Conservation (phyloP, 2,113 vertebrate species). For the Odocoileus hemionus region DNA sequence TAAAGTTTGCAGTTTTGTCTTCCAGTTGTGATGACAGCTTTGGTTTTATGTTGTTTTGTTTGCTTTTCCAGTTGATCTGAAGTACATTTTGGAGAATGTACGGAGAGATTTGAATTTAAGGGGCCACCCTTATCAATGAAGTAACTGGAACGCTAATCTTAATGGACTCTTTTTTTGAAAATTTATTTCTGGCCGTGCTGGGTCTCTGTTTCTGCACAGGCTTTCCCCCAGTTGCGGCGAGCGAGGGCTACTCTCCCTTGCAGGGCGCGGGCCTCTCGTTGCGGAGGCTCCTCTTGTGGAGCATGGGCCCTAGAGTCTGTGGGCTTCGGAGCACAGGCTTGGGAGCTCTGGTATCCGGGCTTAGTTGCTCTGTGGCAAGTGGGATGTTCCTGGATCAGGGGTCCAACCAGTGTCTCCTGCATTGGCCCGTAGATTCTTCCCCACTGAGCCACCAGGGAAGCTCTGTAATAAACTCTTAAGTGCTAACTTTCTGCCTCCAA, state of each 20-base stretch:
- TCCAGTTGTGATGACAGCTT: neutral
- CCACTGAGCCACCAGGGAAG: neutral
- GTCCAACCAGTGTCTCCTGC: neutral
- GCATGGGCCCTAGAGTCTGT: neutral
- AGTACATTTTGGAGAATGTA: neutral
- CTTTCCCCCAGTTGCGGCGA: fast-evolving
- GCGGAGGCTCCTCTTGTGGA: neutral
- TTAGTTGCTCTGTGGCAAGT: neutral
- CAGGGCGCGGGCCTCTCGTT: neutral
- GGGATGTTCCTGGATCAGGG: neutral
- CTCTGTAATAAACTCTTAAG: neutral
- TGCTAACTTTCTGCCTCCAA: neutral
- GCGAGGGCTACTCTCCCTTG: neutral
- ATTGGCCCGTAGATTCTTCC: neutral
- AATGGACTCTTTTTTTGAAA: neutral
- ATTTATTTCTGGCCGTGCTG: neutral
- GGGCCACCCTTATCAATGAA: neutral
- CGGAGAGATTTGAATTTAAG: neutral
- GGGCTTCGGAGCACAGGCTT: neutral
- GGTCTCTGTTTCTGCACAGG: neutral
- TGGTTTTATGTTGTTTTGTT: neutral
- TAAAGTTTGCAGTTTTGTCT: neutral
- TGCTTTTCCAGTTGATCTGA: neutral
- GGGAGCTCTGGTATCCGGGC: neutral
- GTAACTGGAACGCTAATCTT: neutral